Evolutionary conservation across 2,888 invertebrate species (phyloP), one percentile per base, ranked within the genome.

Genomic region (Cyclophora albipunctata): DNA sequence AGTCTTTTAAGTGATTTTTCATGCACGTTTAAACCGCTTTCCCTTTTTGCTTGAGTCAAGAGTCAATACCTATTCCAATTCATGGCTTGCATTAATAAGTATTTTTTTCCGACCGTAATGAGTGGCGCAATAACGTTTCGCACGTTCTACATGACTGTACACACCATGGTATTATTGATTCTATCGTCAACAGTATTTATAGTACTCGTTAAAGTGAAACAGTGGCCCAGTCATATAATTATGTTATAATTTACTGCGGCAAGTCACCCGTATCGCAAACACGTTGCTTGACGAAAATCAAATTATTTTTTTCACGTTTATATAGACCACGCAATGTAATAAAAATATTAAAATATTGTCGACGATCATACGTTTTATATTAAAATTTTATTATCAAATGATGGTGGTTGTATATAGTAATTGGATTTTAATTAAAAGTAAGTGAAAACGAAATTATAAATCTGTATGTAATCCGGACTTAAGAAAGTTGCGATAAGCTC

Each of bases 241-340:
- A 83, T 71, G 69, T 69, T 73, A 71, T 79, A 84, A 85, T 84
- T 85, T 84, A 85, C 74, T 62, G 59, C 71, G 54, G 59, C 54
- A 52, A 49, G 46, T 49, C 53, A 49, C 71, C 66, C 70, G 63
- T 84, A 82, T 86, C 82, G 78, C 75, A 66, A 80, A 84, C 84
- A 83, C 66, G 75, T 71, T 78, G 82, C 77, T 81, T 73, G 73
- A 81, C 73, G 75, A 73, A 78, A 82, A 79, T 75, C 63, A 68
- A 70, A 68, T 69, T 62, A 69, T 68, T 69, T 73, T 74, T 76
- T 71, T 64, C 66, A 73, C 66, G 69, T 75, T 71, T 66, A 71
- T 69, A 63, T 59, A 60, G 58, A 66, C 76, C 81, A 84, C 81
- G 84, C 84, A 65, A 82, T 51, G 73, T 58, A 64, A 64, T 81